Percentiles rank a stretch among this genome's conserved stretches.
These are phyloP conservation scores for Spisula solida DNA, from an alignment of 2,888 invertebrate genomes.

Conservation along the genomic window DNA sequence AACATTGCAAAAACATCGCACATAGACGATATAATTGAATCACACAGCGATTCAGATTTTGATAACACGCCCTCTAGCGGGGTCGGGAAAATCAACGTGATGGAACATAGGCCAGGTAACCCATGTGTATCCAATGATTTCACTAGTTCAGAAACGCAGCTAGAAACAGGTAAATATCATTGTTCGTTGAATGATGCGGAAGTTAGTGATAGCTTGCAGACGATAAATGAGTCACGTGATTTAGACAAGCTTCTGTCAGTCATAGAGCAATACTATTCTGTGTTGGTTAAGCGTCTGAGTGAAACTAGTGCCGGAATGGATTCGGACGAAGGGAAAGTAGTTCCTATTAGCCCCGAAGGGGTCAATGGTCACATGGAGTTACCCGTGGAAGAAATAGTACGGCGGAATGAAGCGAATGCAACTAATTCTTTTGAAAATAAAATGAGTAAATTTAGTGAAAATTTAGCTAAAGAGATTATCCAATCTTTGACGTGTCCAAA, in stretches of 20 bases:
- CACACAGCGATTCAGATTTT: constrained; percentile 23
- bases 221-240: constrained; percentile 64
- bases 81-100: constrained; percentile 40
- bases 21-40: constrained; percentile 47
- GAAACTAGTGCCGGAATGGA: constrained; percentile 89
- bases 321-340: constrained; percentile 78
- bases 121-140: constrained; percentile 40
- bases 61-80: constrained; percentile 30
- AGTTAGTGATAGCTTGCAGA: constrained; percentile 51
- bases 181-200: constrained; percentile 44
- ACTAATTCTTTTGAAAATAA: constrained; percentile 33
- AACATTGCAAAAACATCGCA: constrained; percentile 49
- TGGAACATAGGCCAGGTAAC: constrained; percentile 42
- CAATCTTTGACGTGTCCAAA: constrained; percentile 7
- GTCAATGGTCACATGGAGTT: constrained; percentile 22
- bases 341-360: constrained; percentile 65
- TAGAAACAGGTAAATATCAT: constrained; percentile 38
- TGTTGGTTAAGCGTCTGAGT: constrained; percentile 71
- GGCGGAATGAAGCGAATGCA: constrained; percentile 28
- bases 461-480: constrained; percentile 27
- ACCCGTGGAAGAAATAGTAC: constrained; percentile 39
- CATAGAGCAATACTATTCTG: constrained; percentile 62
- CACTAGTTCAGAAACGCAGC: constrained; percentile 24
- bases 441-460: constrained; percentile 39
- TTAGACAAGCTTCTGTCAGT: constrained; percentile 57